Evolutionary conservation across 2,888 invertebrate genomes (phyloP), one percentile per base, ranked within the genome.

Genomic region (Diabrotica balteata): DNA sequence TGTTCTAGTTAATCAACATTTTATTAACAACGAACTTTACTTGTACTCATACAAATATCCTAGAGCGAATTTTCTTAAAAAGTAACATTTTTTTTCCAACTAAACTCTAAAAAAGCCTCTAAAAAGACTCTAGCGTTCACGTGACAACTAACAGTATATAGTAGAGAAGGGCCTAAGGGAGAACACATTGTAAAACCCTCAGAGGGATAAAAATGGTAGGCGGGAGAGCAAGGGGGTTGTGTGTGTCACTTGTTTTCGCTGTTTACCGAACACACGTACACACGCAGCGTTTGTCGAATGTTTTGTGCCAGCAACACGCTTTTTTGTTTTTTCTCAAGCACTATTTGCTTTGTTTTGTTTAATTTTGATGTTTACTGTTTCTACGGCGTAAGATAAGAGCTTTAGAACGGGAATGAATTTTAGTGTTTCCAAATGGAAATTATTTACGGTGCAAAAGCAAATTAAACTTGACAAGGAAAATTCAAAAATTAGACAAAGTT

Each of bases 221-320:
- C 22, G 9, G 7, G 54, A 54, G 32, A n/a, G n/a, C 32, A 32
- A 54, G 42, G 42, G 54, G 54, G 10, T 54, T 54, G 8, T 54
- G 42, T 54, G 44, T 64, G 64, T 64, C 64, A 60, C 65, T 66
- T 66, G 65, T 66, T 46, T 53, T 47, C 75, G 32, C 8, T 64
- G 63, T 63, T 50, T 63, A 47, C 63, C 57, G 58, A 64, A 64
- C 52, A 58, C 51, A 64, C 58, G 57, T 73, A 73, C 73, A 69
- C 74, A 75, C 70, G 75, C 73, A 77, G 77, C 80, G 81, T 82
- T 82, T 82, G 82, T 82, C 83, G 81, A 82, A 82, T 79, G 81
- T 80, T 79, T 77, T 77, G 77, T 76, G 77, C 77, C 77, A 77
- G 75, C 81, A 77, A 79, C 79, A 59, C 63, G 61, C 68, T 72